Conservation (phyloP, 2,888 invertebrate genomes). For the Pheosia tremula region DNA sequence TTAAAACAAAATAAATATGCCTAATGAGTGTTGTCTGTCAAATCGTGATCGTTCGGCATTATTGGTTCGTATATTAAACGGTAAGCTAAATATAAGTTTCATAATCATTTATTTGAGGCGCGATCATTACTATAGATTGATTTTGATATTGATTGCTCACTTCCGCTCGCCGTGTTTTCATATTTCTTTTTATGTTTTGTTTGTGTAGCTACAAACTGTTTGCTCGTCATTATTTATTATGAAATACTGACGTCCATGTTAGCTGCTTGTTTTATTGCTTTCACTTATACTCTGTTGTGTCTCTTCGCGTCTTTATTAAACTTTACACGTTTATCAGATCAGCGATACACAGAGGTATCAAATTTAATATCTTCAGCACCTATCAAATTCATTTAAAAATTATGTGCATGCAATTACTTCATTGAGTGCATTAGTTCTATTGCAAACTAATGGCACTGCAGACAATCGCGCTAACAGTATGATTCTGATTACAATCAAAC, state of each 20-base stretch:
- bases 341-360: not conserved
- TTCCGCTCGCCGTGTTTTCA: slow-evolving; percentile 73
- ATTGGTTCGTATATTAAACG: slow-evolving; percentile 21
- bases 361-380: not conserved
- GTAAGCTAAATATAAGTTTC: slow-evolving; percentile 67
- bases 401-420: slow-evolving; percentile 8
- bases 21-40: slow-evolving; percentile 71
- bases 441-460: slow-evolving; percentile 32
- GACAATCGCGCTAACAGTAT: slow-evolving; percentile 26
- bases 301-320: too few relatives aligned
- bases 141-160: slow-evolving; percentile 77
- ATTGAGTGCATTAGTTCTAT: slow-evolving; percentile 18
- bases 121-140: slow-evolving; percentile 70
- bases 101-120: slow-evolving; percentile 71
- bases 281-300: too few relatives aligned
- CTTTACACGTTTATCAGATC: too few relatives aligned
- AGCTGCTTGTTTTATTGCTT: too few relatives aligned
- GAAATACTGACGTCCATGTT: too few relatives aligned
- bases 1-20: slow-evolving; percentile 71
- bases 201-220: slow-evolving; percentile 41
- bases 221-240: slow-evolving; percentile 2
- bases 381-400: not conserved
- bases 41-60: slow-evolving; percentile 49
- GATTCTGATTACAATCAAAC: slow-evolving; percentile 59
- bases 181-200: slow-evolving; percentile 47